Conservation (phyloP, 2,888 invertebrate species). For the Cryptocephalus primarius region DNA sequence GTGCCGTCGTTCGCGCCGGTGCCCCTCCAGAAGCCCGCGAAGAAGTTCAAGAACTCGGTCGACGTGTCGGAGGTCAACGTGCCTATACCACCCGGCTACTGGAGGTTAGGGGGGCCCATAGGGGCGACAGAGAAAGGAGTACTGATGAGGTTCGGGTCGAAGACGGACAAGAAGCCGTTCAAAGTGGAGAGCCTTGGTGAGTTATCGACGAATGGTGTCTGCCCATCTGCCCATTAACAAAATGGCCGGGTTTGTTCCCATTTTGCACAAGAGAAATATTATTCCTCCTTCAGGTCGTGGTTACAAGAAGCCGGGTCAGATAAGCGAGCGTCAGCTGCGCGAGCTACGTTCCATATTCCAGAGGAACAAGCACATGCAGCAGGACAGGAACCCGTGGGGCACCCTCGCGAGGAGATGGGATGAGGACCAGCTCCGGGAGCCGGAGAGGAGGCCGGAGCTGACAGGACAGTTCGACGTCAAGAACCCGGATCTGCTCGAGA, state of each 20-base stretch:
- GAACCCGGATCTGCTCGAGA: slow-evolving; percentile 24
- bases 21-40: too few species aligned
- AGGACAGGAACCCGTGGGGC: slow-evolving; percentile 61
- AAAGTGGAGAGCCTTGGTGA: slow-evolving; percentile 45
- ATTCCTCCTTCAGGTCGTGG: neutral
- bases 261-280: too few species aligned
- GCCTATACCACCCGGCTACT: slow-evolving; percentile 58
- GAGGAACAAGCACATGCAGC: slow-evolving; percentile 28
- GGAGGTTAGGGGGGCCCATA: slow-evolving; percentile 58
- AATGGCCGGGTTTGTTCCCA: too few species aligned
- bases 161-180: slow-evolving; percentile 57
- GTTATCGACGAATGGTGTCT: neutral
- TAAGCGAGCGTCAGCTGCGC: neutral
- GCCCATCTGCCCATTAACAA: too few species aligned
- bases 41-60: slow-evolving; percentile 35
- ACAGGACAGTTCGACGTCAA: slow-evolving; percentile 8
- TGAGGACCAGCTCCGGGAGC: slow-evolving; percentile 46
- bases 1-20: slow-evolving; percentile 8
- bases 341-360: slow-evolving; percentile 28
- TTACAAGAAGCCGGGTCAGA: neutral
- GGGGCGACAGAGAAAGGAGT: slow-evolving; percentile 56
- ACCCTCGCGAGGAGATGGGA: slow-evolving; percentile 61
- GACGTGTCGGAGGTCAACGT: slow-evolving; percentile 40
- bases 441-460: slow-evolving; percentile 27
- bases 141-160: slow-evolving; percentile 64